Evolutionary conservation across 2,888 invertebrate genomes (phyloP).

Genomic region (Phorcus lineatus): DNA sequence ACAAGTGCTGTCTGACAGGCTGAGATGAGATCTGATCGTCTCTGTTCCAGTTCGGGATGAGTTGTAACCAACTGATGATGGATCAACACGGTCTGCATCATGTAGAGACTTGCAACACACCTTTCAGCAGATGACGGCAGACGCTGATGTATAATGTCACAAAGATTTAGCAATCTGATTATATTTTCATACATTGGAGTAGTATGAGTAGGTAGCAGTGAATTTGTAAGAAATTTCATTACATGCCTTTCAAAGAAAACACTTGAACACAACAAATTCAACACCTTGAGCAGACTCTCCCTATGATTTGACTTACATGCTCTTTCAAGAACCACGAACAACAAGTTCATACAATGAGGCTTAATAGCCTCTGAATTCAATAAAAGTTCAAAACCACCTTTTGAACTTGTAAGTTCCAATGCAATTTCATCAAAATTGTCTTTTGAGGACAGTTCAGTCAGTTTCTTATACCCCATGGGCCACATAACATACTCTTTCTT

Average conservation of each 20-base stretch:
- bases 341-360: neutral
- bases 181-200: neutral
- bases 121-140: constrained; percentile 2
- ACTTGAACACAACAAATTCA: constrained; percentile 26
- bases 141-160: neutral
- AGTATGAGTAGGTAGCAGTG: neutral
- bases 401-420: neutral
- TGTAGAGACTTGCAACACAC: neutral
- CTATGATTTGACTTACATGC: neutral
- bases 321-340: neutral
- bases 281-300: constrained; percentile 24
- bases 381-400: neutral
- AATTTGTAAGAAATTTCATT: neutral
- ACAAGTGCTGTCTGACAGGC: neutral
- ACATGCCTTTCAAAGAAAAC: constrained; percentile 35
- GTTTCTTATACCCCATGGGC: constrained; percentile 3
- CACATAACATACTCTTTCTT: neutral
- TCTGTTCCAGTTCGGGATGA: neutral
- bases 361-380: neutral
- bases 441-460: neutral
- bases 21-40: neutral
- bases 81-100: neutral
- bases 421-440: neutral
- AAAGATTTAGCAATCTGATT: neutral
- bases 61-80: neutral